Percentiles rank a stretch among this genome's conserved stretches.
phyloP scores from a whole-genome alignment of 1,140 invertebrate species.

The Daktulosphaira vitifoliae region DNA sequence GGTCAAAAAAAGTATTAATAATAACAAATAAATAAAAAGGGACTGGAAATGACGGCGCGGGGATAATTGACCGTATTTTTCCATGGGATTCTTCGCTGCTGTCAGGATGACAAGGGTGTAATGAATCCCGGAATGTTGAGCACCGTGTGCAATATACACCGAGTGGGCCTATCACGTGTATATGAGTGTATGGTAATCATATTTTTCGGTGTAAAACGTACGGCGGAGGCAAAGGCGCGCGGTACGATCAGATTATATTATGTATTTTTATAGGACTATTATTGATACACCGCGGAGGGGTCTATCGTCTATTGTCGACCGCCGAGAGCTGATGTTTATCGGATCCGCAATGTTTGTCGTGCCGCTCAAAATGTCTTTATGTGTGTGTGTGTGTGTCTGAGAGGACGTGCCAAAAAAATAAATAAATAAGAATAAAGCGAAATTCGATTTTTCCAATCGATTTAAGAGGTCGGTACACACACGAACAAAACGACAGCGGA shows the following conservation, averaged over 20 bases:
- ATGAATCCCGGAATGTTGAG: conserved; percentile 29
- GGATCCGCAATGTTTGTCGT: conserved; percentile 29
- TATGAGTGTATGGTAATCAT: conserved; percentile 6
- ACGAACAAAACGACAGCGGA: no score
- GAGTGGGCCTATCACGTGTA: neutral
- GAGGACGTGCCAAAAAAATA: neutral
- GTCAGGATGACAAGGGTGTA: conserved; percentile 32
- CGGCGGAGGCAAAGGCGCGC: neutral
- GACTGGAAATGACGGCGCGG: conserved; percentile 17
- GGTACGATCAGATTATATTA: conserved; percentile 23
- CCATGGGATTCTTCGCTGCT: conserved; percentile 32
- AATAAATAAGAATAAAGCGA: no score
- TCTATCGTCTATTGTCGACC: conserved; percentile 18
- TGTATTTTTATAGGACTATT: neutral
- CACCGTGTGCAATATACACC: neutral
- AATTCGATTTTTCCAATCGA: neutral
- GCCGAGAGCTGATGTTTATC: conserved; percentile 17
- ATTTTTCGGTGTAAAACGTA: conserved; percentile 19
- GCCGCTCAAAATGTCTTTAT: conserved; percentile 15
- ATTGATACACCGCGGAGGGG: neutral
- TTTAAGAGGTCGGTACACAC: neutral
- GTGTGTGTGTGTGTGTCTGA: neutral
- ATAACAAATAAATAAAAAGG: no score
- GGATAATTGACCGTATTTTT: conserved; percentile 33
- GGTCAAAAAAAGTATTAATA: conserved; percentile 14